phyloP scores from a whole-genome alignment of 2,113 vertebrate species.

The Ammodytes marinus region DNA sequence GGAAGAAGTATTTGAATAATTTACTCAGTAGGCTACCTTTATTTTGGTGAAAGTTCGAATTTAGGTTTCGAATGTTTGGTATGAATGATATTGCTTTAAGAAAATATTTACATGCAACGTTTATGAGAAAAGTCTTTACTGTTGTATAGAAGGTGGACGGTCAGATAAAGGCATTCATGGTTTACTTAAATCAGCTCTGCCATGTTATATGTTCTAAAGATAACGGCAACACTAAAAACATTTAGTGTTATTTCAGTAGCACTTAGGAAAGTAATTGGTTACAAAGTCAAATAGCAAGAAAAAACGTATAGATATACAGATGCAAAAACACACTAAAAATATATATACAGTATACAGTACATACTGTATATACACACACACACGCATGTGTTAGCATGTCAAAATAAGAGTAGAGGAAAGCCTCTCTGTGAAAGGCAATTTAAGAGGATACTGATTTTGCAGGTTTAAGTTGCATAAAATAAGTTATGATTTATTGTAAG shows the following conservation, averaged over 20 bases:
- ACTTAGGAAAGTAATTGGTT: neutral
- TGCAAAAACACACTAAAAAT: too few species aligned
- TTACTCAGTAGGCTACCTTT: too few species aligned
- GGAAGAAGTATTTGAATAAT: neutral
- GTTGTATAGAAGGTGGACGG: neutral
- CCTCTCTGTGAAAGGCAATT: neutral
- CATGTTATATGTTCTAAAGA: neutral
- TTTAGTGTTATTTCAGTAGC: neutral
- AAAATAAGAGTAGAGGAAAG: neutral
- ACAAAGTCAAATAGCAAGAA: neutral
- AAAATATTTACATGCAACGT: neutral
- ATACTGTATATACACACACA: neutral
- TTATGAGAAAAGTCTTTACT: neutral
- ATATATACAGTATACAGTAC: too few species aligned
- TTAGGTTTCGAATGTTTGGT: neutral
- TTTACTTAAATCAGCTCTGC: neutral
- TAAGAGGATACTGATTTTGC: neutral
- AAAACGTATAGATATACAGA: neutral
- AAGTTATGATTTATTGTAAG: neutral
- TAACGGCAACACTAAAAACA: neutral
- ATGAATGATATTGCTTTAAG: neutral
- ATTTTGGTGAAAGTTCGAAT: too few species aligned
- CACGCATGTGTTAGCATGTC: neutral
- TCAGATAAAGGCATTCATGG: neutral
- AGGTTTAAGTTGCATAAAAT: neutral